A percentile compares a stretch with the other conserved stretches of the same genome.
Conservation (phyloP, 1,140 invertebrate species). For the Ericerus pela region DNA sequence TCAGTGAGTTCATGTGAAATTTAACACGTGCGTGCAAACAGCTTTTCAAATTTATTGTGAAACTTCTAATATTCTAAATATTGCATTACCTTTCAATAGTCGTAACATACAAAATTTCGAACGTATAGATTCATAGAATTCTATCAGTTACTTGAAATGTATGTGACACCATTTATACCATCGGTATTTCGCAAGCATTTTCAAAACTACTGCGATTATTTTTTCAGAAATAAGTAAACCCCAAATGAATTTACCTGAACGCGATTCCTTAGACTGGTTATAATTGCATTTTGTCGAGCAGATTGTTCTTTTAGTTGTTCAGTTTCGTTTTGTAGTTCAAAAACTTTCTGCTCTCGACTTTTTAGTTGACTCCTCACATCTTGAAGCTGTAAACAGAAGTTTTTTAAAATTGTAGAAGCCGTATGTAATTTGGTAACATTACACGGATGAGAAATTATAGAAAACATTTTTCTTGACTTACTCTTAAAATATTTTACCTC, state of each 20-base stretch:
- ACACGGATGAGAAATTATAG: no score
- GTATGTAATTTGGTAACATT: no score
- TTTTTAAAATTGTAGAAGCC: not conserved
- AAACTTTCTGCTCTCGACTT: constrained; percentile 44
- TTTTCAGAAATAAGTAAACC: not conserved
- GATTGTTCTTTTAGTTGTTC: constrained; percentile 61
- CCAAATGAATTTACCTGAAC: constrained; percentile 37
- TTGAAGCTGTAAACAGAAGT: constrained; percentile 34
- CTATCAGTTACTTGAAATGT: no score
- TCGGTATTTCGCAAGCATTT: not conserved
- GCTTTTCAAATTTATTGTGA: no score
- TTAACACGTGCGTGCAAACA: no score
- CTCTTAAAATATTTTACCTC: no score
- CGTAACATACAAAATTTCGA: no score
- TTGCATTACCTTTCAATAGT: no score
- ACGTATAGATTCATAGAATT: no score
- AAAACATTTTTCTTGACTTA: no score
- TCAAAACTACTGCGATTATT: not conserved
- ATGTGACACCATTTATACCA: not conserved
- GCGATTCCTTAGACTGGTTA: constrained; percentile 57
- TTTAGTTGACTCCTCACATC: constrained; percentile 49
- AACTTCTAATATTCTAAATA: no score
- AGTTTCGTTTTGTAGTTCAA: constrained; percentile 49
- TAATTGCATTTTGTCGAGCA: constrained; percentile 60
- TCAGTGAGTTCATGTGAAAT: no score